These are phyloP conservation scores for Neoascia interrupta DNA, from an alignment of 2,888 invertebrate genomes.

Conservation along the genomic window DNA sequence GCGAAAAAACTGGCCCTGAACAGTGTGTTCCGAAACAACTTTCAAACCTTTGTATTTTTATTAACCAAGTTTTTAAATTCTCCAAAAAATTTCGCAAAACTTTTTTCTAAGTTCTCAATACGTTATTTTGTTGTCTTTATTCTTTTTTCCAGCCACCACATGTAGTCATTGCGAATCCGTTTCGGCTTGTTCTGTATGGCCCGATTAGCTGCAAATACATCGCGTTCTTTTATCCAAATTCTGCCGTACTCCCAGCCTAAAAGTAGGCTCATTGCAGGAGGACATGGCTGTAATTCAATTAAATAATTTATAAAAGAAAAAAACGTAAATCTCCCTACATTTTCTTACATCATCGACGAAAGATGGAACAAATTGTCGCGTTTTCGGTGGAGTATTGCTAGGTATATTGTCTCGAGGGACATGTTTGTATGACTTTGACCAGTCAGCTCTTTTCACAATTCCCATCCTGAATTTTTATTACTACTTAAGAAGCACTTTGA, in stretches of 20 bases:
- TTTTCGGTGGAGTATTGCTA: background rate
- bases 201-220: conserved; percentile 23
- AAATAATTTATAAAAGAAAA: background rate
- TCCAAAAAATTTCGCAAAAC: too few species aligned
- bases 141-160: conserved; percentile 46
- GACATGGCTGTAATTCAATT: conserved; percentile 15
- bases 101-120: too few species aligned
- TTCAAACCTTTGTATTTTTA: too few species aligned
- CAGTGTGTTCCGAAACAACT: too few species aligned
- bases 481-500: too few species aligned
- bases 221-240: conserved; percentile 44
- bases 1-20: too few species aligned
- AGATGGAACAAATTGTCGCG: background rate
- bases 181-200: conserved; percentile 28
- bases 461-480: conserved; percentile 11
- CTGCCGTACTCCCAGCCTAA: conserved; percentile 54
- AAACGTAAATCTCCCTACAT: background rate
- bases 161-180: conserved; percentile 34
- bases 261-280: conserved; percentile 29
- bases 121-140: background rate
- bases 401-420: conserved; percentile 33
- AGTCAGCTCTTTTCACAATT: conserved; percentile 15
- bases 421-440: conserved; percentile 43
- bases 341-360: background rate
- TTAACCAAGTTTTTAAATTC: too few species aligned